Percentiles rank a stretch among this genome's conserved stretches.
phyloP scores from a whole-genome alignment of 2,113 vertebrate genomes.

The Spermophilus dauricus region DNA sequence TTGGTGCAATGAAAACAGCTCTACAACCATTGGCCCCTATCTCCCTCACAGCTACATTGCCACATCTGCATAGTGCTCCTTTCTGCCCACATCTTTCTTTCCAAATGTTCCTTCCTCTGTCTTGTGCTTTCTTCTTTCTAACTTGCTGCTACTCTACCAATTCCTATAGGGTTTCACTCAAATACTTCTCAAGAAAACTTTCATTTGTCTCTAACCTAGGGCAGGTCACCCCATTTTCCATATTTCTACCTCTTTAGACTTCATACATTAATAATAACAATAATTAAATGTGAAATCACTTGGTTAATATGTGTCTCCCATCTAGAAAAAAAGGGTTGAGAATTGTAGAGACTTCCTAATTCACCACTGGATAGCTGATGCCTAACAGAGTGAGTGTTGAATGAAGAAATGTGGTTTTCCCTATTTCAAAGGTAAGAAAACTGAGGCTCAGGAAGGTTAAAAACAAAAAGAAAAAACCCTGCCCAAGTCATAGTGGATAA shows the following conservation, averaged over 20 bases:
- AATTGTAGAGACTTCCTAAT: background rate
- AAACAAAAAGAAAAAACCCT: constrained; percentile 22
- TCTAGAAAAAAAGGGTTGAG: background rate
- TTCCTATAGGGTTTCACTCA: background rate
- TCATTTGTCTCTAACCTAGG: background rate
- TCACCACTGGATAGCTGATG: background rate
- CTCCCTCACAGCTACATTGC: background rate
- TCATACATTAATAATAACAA: background rate
- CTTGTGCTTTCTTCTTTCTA: background rate
- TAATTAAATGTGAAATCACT: constrained; percentile 8
- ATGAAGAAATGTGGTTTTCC: background rate
- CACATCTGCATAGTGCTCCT: too few relatives aligned
- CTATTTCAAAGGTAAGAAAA: constrained; percentile 57
- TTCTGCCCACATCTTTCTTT: background rate
- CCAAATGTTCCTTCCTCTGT: background rate
- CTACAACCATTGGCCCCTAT: background rate
- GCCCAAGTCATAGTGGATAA: background rate
- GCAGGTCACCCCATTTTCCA: background rate
- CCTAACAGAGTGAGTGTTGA: background rate
- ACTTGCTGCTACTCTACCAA: too few relatives aligned
- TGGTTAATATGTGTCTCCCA: background rate
- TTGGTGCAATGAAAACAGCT: constrained; percentile 27
- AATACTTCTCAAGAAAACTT: background rate
- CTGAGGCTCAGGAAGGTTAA: constrained; percentile 21
- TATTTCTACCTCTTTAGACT: background rate